Evolutionary conservation across 2,797 vertebrate species (phyloP).

Genomic region (Urocyon cinereoargenteus): DNA sequence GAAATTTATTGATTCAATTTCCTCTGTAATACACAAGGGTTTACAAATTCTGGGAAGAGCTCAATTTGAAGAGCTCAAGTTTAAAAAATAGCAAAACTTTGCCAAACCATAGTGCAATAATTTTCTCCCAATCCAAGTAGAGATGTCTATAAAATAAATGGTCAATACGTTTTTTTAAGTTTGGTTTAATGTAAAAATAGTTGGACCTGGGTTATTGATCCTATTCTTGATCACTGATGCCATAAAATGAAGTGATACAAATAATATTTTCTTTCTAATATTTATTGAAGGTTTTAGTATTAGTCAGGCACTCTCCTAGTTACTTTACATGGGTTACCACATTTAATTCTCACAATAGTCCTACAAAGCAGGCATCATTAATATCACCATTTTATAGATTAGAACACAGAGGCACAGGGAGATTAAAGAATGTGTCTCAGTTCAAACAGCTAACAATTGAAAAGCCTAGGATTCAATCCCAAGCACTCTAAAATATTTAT

Average conservation of each 20-base stretch:
- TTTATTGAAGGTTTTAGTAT: neutral
- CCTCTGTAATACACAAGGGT: constrained; percentile 64
- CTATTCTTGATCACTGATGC: neutral
- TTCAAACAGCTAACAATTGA: neutral
- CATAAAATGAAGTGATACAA: constrained; percentile 25
- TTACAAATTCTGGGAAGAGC: constrained; percentile 64
- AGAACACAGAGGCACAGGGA: neutral
- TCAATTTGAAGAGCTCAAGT: constrained; percentile 64
- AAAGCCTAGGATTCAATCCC: neutral
- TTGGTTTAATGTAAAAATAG: constrained; percentile 49
- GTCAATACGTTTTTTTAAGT: constrained; percentile 37
- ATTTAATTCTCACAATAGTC: neutral
- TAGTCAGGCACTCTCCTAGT: neutral
- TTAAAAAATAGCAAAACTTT: constrained; percentile 66
- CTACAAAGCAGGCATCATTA: neutral
- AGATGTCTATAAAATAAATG: constrained; percentile 38
- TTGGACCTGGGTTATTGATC: neutral
- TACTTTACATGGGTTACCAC: neutral
- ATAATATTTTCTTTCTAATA: constrained; percentile 5
- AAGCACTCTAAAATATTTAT: neutral
- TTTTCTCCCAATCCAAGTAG: constrained; percentile 40
- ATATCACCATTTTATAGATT: constrained; percentile 7
- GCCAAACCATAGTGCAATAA: neutral
- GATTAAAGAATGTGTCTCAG: neutral
- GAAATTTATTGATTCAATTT: constrained; percentile 79